Base-by-base conservation (phyloP, 2,888 invertebrate species). In the Pycnomerus fuliginosus region DNA sequence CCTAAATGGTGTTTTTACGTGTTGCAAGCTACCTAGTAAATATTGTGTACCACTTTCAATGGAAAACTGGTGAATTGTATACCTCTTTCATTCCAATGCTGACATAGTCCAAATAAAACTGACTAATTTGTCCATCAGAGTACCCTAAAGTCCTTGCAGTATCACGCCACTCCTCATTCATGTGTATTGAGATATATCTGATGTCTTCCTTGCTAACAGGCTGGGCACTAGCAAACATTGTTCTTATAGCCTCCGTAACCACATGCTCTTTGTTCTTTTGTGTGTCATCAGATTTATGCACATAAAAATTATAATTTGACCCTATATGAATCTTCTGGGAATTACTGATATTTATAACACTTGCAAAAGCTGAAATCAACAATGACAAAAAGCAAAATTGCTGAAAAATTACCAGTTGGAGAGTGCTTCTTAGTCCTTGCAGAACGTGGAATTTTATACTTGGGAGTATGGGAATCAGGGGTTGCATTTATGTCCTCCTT, bases 131-230 rank as follows among this genome's bases (percentile, higher is more conserved):
- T 1, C 81, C 82, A 40, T 79, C 77, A 1, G 76, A 74, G 59
- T 77, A 83, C 2, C 76, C 77, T 11, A 84, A 66, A 28, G 67
- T 69, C 55, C 78, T 73, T 40, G 78, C 80, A 39, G 82, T 68
- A 38, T 73, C 72, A 53, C 75, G 74, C 84, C 84, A 84, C 16
- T 77, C 76, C 43, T 72, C 74, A 8, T 82, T 80, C 20, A 84
- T 71, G 62, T 83, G 78, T 43, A 76, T 76, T 24, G 82, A 77
- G 52, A 82, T 69, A 41, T 77, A 71, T 52, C 77, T 72, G 55
- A 82, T 73, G 55, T 80, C 78, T 31, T 56, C 36, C 30, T 40
- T 47, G 10, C 44, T 53, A 17, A 61, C 46, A 16, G 39, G 40
- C 16, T 25, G 33, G 3, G 24, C 44, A 47, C 53, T 49, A 25